Conservation (phyloP, 2,888 invertebrate genomes). For the Galeruca laticollis region DNA sequence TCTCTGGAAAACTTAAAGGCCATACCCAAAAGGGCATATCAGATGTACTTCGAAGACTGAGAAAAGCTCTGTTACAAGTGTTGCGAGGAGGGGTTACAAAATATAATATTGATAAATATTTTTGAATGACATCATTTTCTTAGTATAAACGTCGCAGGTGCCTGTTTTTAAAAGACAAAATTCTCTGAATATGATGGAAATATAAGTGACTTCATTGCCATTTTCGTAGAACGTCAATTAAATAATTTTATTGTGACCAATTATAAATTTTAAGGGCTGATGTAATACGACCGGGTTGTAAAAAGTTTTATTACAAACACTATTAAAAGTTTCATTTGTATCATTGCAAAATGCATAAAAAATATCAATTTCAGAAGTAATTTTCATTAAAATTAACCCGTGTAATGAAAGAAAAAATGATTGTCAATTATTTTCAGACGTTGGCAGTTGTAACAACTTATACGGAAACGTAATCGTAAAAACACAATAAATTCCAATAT, state of each 20-base stretch:
- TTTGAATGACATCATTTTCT: too few species aligned
- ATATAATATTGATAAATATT: too few species aligned
- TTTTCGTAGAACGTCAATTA: not conserved
- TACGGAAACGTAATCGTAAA: conserved; percentile 39
- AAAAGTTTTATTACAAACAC: not conserved
- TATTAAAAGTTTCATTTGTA: conserved; percentile 2
- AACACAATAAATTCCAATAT: conserved; percentile 13
- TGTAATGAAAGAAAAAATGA: conserved; percentile 44
- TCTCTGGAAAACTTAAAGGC: too few species aligned
- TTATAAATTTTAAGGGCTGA: conserved; percentile 1
- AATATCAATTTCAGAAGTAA: not conserved
- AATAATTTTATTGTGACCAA: not conserved
- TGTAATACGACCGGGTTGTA: not conserved
- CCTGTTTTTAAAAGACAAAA: too few species aligned
- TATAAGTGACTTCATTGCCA: not conserved
- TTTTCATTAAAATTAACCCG: conserved; percentile 43
- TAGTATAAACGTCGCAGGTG: too few species aligned
- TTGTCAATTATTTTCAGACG: conserved; percentile 46
- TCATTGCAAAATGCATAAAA: not conserved
- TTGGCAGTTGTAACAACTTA: conserved; percentile 34
- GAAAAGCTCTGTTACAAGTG: too few species aligned
- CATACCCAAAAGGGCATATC: too few species aligned
- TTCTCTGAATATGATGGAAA: too few species aligned
- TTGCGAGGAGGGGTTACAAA: too few species aligned
- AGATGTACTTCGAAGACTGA: too few species aligned